Base-by-base conservation (phyloP, 2,888 invertebrate genomes). In the Scaptomyza parva region DNA sequence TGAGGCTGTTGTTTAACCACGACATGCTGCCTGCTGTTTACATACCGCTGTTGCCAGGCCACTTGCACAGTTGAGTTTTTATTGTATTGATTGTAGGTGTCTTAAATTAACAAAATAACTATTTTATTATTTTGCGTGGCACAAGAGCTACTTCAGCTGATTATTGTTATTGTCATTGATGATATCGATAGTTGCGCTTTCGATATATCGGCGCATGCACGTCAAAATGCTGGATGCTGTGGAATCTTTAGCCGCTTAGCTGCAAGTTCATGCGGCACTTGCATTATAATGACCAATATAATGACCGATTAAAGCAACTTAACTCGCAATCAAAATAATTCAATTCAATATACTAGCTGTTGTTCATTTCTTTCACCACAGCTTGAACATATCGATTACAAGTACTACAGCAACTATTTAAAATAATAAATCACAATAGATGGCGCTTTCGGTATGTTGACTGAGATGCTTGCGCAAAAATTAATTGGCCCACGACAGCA, bases 1-100 rank as follows among this genome's bases (percentile, higher is more conserved):
- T 91, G 6, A 92, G 75, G 71, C 91, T 91, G 71, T 83, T 91
- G 91, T 95, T 95, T 65, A 95, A 92, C 95, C 95, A 95, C 91
- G 95, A 94, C 95, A 95, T 95, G 68, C 64, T 81, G 70, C 45
- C 65, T 62, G 43, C 55, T 64, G 48, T 59, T 58, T 74, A 26
- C 57, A 51, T 52, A 37, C 54, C 35, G 47, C 47, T 53, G 33
- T 39, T 63, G 41, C 39, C 33, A 39, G 55, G 39, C 24, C 39
- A 45, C 53, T 60, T 44, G 33, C 9, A 37, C 35, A 50, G 22
- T 77, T 28, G 22, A 26, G 41, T 30, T 18, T 18, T 33, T 22
- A 33, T 58, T 57, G 24, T 20, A 9, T 57, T 26, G 12, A 30
- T 51, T 54, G 33, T 59, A 43, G 51, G 50, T 74, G 50, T 39